Evolutionary conservation across 2,113 vertebrate genomes (phyloP).

Genomic region (Sceloporus undulatus): DNA sequence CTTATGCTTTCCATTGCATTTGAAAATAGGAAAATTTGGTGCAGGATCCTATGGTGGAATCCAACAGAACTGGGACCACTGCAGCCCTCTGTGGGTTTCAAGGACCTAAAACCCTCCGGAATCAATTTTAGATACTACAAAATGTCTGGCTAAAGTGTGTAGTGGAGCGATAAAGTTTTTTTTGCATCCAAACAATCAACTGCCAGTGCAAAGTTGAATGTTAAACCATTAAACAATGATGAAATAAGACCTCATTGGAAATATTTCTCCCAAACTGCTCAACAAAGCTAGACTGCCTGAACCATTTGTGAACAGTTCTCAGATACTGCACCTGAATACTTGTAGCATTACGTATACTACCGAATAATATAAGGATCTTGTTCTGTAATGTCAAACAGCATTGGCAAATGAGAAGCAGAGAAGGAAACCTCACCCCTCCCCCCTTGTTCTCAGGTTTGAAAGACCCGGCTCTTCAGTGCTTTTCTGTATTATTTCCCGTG

Average conservation of each 20-base stretch:
- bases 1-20: conserved; percentile 49
- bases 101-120: not conserved
- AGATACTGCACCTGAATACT: conserved; percentile 45
- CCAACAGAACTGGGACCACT: not conserved
- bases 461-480: conserved; percentile 51
- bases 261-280: conserved; percentile 27
- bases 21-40: conserved; percentile 57
- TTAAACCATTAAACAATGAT: conserved; percentile 45
- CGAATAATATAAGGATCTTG: conserved; percentile 37
- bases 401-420: conserved; percentile 45
- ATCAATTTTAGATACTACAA: too few relatives aligned
- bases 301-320: conserved; percentile 48
- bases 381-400: conserved; percentile 58
- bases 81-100: not conserved
- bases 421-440: conserved; percentile 34
- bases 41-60: not conserved
- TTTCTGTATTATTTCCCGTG: conserved; percentile 44
- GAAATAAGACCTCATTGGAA: conserved; percentile 46
- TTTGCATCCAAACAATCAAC: too few relatives aligned
- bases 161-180: too few relatives aligned
- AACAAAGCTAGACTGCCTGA: not conserved
- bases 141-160: too few relatives aligned
- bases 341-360: conserved; percentile 40
- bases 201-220: not conserved
- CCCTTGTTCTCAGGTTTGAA: conserved; percentile 41